Conservation (phyloP, 2,797 vertebrate genomes). For the Spea hammondii region DNA sequence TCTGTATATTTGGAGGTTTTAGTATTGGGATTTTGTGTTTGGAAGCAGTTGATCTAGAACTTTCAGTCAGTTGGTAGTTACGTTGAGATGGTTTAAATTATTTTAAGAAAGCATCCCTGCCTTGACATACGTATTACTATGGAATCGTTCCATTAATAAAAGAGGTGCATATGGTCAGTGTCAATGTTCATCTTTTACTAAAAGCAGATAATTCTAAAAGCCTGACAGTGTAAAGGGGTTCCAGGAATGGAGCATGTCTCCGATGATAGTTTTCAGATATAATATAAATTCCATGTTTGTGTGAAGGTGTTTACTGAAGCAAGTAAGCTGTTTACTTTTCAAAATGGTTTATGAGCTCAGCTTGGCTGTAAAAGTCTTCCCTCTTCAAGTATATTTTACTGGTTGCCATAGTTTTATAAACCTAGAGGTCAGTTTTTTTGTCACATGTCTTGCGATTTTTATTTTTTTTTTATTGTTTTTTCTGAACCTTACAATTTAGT, state of each 20-base stretch:
- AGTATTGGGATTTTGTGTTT: no score
- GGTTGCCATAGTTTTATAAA: no score
- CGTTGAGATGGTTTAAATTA: background rate
- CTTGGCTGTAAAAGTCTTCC: background rate
- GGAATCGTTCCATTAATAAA: conserved; percentile 24
- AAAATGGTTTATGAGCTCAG: background rate
- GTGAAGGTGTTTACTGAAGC: conserved; percentile 16
- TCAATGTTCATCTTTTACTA: conserved; percentile 17
- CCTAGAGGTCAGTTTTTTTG: no score
- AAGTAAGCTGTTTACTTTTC: conserved; percentile 18
- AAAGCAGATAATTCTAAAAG: conserved; percentile 32
- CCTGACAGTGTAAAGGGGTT: conserved; percentile 13
- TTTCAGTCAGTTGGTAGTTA: no score
- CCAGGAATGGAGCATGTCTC: background rate
- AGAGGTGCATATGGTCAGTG: conserved; percentile 11
- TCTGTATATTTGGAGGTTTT: no score
- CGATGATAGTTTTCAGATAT: conserved; percentile 23
- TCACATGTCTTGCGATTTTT: no score
- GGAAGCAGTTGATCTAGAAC: no score
- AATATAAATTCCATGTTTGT: conserved; percentile 9
- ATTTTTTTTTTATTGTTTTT: no score
- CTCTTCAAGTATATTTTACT: no score
- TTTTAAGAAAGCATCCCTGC: conserved; percentile 1
- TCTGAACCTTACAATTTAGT: no score
- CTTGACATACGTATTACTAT: conserved; percentile 27